Percentiles rank a stretch among this genome's conserved stretches.
These are phyloP conservation scores for Troides oblongomaculatus DNA, from an alignment of 2,888 invertebrate species.

Conservation along the genomic window DNA sequence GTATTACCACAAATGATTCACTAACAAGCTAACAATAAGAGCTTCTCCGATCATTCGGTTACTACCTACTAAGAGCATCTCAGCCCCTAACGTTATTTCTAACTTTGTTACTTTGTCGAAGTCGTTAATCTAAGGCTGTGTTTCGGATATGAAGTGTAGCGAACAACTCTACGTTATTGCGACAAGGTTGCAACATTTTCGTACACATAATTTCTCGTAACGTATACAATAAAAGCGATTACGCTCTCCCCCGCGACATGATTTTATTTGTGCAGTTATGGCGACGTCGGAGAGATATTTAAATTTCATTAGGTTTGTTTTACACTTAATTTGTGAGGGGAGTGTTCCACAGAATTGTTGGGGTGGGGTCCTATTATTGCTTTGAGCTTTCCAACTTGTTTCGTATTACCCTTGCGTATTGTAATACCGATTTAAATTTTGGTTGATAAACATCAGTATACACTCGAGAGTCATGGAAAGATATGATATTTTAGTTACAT, in stretches of 20 bases:
- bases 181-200: constrained; percentile 60
- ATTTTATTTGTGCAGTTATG: constrained; percentile 80
- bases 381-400: constrained; percentile 59
- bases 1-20: constrained; percentile 67
- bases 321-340: constrained; percentile 80
- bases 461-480: constrained; percentile 8
- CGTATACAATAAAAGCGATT: constrained; percentile 76
- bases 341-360: constrained; percentile 54
- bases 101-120: constrained; percentile 61
- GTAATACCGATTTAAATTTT: constrained; percentile 70
- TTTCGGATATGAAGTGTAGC: constrained; percentile 33
- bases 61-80: constrained; percentile 19
- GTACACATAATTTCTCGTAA: constrained; percentile 60
- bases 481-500: constrained; percentile 4
- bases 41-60: constrained; percentile 67
- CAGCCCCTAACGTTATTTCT: constrained; percentile 24
- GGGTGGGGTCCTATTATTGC: constrained; percentile 69
- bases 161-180: constrained; percentile 39
- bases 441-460: constrained; percentile 61
- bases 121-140: constrained; percentile 34
- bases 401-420: constrained; percentile 64
- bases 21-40: constrained; percentile 77
- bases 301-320: constrained; percentile 81
- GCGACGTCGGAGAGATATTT: constrained; percentile 76
- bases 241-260: constrained; percentile 72